Conservation (phyloP, 1,140 invertebrate species). For the Nebria ingens region DNA sequence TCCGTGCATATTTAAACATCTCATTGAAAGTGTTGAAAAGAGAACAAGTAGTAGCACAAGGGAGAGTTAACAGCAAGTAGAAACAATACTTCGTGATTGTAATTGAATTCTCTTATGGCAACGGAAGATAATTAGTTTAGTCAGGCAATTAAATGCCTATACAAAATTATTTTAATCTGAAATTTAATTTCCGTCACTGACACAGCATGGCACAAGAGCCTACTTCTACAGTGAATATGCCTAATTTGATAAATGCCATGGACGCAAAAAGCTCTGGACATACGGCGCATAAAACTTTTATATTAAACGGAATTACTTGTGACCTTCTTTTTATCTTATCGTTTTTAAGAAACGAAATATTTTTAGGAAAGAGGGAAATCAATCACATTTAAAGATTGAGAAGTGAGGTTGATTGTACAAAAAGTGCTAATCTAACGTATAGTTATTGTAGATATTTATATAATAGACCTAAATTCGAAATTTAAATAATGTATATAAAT, state of each 20-base stretch:
- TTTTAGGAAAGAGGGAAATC: too few species aligned
- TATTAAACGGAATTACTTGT: not conserved
- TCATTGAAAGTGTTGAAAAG: not conserved
- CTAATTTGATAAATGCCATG: constrained; percentile 6
- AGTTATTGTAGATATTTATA: too few species aligned
- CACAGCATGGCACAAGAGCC: not conserved
- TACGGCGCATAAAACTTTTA: not conserved
- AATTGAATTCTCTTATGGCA: not conserved
- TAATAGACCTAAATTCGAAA: too few species aligned
- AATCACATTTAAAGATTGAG: too few species aligned
- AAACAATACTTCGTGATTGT: constrained; percentile 3
- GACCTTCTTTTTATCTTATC: not conserved
- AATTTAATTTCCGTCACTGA: not conserved
- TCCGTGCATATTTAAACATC: not conserved
- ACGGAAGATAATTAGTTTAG: not conserved
- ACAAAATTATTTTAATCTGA: constrained; percentile 8
- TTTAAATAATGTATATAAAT: too few species aligned
- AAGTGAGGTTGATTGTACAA: too few species aligned
- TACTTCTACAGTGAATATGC: not conserved
- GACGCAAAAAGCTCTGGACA: not conserved
- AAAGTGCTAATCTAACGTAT: too few species aligned
- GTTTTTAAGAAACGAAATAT: too few species aligned
- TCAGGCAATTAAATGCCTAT: not conserved
- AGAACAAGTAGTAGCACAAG: too few species aligned
- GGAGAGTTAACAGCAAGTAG: not conserved